Evolutionary conservation across 53 echinoderm and acorn worm genomes (phyloP), one percentile per base, ranked within the genome.

Genomic region (Crossaster papposus): DNA sequence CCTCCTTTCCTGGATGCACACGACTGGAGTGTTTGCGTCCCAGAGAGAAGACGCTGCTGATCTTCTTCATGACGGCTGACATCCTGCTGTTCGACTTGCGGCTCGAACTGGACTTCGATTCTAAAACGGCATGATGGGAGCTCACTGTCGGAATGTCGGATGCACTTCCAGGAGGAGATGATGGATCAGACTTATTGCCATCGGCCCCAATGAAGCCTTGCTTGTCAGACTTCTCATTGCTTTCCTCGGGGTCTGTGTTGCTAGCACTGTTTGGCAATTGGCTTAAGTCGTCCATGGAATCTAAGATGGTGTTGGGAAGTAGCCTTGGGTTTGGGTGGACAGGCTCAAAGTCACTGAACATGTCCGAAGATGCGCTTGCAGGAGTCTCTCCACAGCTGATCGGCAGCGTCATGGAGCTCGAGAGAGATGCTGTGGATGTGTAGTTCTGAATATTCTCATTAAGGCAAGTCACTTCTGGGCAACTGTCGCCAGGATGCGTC

Each of bases 1-100:
- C 71, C 53, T 84, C 84, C 12, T 84, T 72, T 50, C 72, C 84
- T 0, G 84, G 84, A 51, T 84, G 84, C 22, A 84, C 84, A 1
- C 72, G 71, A 51, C 72, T 84, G 18, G 84, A 84, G 14, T 28
- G 72, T 29, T 31, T 84, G 20, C 84, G 84, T 29, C 84, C 84
- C 10, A 84, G 30, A 14, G 84, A 84, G 50, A 72, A 18, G 70
- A 53, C 52, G 51, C 71, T 72, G 84, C 84, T 84, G 84, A 72
- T 51, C 84, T 72, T 71, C 53, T 44, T 72, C 30, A 84, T 53
- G 72, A 84, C 72, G 14, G 72, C 54, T 10, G 84, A 84, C 72
- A 84, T 24, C 53, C 51, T 53, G 51, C 84, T 84, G 51, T 72
- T 72, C 17, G 82, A 82, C 82, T 68, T 82, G 38, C 65, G 65